Conservation (phyloP, 2,888 invertebrate species). For the Autographa pulchrina region DNA sequence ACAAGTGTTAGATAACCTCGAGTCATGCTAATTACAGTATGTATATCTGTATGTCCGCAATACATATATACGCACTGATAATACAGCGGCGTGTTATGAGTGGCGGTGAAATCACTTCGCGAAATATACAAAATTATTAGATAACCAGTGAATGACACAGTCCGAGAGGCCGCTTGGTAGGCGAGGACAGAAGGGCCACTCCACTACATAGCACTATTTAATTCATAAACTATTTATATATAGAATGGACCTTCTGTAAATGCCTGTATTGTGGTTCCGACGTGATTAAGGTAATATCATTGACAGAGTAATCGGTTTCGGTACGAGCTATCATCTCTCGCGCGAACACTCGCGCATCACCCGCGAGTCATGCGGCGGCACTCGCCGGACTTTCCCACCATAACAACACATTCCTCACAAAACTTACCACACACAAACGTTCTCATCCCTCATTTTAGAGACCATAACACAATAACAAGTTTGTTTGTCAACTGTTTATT, state of each 20-base stretch:
- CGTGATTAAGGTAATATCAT: background rate
- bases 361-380: background rate
- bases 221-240: background rate
- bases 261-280: background rate
- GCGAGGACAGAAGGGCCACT: background rate
- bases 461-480: background rate
- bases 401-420: background rate
- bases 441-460: background rate
- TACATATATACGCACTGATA: background rate
- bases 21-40: slow-evolving; percentile 7
- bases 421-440: background rate
- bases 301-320: background rate
- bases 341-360: background rate
- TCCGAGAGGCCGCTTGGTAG: background rate
- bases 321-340: background rate
- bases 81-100: background rate
- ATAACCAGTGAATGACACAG: slow-evolving; percentile 36
- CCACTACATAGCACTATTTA: background rate
- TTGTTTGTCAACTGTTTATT: background rate
- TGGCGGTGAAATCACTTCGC: slow-evolving; percentile 6
- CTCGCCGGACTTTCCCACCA: background rate
- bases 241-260: background rate
- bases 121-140: slow-evolving; percentile 23
- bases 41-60: background rate
- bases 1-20: slow-evolving; percentile 17